A percentile compares a stretch with the other conserved stretches of the same genome.
Conservation (phyloP, 2,797 vertebrate genomes). For the Falco rusticolus region DNA sequence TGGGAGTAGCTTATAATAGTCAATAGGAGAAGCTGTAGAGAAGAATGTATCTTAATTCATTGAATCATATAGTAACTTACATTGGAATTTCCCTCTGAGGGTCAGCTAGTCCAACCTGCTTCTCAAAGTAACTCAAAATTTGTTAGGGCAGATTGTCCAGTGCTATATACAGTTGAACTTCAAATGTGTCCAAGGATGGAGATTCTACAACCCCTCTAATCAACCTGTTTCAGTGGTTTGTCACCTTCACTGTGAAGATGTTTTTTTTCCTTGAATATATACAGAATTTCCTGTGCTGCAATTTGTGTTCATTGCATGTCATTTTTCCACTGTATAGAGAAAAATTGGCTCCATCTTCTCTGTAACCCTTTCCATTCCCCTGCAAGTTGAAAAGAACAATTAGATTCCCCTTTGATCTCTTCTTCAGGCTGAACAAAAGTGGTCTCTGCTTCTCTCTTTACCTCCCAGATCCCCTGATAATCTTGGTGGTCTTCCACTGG, state of each 20-base stretch:
- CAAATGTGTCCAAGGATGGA: neutral
- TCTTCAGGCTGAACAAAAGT: neutral
- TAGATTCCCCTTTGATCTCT: neutral
- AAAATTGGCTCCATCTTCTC: neutral
- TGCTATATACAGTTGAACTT: neutral
- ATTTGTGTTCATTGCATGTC: neutral
- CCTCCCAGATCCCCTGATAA: neutral
- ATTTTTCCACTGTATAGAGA: neutral
- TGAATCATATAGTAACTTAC: neutral
- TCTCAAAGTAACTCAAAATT: neutral
- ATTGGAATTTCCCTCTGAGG: neutral
- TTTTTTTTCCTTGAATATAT: neutral
- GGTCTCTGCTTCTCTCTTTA: neutral
- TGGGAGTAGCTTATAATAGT: neutral
- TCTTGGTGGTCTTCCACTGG: neutral
- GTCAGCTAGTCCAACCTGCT: neutral
- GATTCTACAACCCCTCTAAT: neutral
- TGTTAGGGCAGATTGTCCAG: neutral
- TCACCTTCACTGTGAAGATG: neutral
- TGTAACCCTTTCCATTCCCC: neutral
- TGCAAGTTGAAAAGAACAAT: neutral
- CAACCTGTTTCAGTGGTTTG: neutral
- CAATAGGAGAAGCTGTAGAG: neutral
- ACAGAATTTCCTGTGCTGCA: neutral
- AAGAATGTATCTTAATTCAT: neutral